Evolutionary conservation across 2,113 vertebrate genomes (phyloP).

Genomic region (Castor canadensis): DNA sequence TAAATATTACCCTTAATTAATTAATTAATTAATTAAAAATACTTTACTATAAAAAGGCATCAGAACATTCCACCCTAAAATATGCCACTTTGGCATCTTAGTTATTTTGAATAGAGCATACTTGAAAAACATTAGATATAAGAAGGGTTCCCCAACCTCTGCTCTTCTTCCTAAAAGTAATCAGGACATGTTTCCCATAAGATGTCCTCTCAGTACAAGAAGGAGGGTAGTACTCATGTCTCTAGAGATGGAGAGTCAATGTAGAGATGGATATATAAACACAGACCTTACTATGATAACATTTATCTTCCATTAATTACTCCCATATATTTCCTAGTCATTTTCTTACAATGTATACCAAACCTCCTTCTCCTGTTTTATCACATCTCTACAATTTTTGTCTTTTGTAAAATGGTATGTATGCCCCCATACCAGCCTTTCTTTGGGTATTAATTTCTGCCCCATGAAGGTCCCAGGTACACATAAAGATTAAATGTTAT

Average conservation of each 20-base stretch:
- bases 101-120: not conserved
- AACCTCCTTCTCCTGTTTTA: not conserved
- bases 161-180: not conserved
- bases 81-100: not conserved
- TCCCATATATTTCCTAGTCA: not conserved
- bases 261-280: not conserved
- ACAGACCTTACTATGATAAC: not conserved
- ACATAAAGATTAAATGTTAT: not conserved
- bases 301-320: not conserved
- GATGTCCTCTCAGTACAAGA: not conserved
- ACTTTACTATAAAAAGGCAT: not conserved
- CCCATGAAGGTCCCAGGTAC: no score
- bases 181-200: not conserved
- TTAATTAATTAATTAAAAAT: conserved; percentile 22
- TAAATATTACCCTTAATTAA: not conserved
- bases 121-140: not conserved
- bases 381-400: no score
- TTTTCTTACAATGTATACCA: not conserved
- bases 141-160: not conserved
- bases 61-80: not conserved
- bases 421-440: not conserved
- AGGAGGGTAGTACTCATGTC: not conserved
- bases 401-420: not conserved
- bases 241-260: not conserved
- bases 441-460: not conserved